Base-by-base conservation (phyloP, 2,797 vertebrate species). In the Myotis daubentonii region DNA sequence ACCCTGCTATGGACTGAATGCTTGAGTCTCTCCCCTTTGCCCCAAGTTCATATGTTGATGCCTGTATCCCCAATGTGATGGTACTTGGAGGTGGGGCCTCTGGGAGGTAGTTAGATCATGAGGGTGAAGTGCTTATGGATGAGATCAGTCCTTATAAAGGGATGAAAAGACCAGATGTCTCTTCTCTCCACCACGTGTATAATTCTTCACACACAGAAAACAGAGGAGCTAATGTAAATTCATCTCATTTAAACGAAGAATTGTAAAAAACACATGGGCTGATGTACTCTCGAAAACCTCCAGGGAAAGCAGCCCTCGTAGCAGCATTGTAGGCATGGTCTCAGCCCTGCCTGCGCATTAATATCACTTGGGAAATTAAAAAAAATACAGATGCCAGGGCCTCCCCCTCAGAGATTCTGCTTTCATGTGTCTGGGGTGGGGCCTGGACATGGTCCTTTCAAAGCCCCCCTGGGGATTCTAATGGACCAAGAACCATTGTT, bases 171-270 rank as follows among this genome's bases (percentile, higher is more conserved):
- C 49, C 55, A 60, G 87, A 53, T 13, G 8, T 51, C 44, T 15
- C 33, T 70, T 79, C 28, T 83, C 60, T 60, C 30, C 1, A 1
- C 33, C 33, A 5, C 0, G 0, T 38, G 55, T 49, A 22, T 36
- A 11, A 49, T 36, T 72, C 25, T 87, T 87, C 38, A 70, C 15
- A 30, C 3, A 23, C 1, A 7, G 68, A 70, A 81, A 66, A 25
- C 6, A 20, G 71, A 10, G 30, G 20, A 28, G 33, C 55, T 81
- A 62, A 19, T 9, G 8, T 38, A 15, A 72, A 62, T 41, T 79
- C 74, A 49, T 65, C 30, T 41, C 60, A n/a, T 33, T 80, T 60
- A 91, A 91, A 80, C 80, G 55, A 57, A 94, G 33, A 85, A 68
- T 53, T 49, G 66, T 22, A 91, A n/a, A 83, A 38, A 38, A 25